These are phyloP conservation scores for Spheniscus mendiculus DNA, from an alignment of 2,113 vertebrate species.

Conservation along the genomic window DNA sequence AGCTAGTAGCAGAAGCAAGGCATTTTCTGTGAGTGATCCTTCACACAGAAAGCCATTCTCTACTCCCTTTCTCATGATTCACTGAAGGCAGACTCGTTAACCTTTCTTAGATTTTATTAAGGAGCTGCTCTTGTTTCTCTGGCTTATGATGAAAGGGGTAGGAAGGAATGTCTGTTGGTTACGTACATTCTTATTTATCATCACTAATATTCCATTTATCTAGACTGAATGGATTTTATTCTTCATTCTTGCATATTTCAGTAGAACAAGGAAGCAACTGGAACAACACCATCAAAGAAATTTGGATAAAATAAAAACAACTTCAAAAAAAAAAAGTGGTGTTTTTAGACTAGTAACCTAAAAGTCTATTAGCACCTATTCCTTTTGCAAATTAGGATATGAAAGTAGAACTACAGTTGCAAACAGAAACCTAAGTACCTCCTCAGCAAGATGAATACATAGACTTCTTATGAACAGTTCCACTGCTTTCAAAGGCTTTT, in stretches of 20 bases:
- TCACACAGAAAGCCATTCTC: neutral
- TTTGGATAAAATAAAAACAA: neutral
- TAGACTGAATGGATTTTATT: neutral
- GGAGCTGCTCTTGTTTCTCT: slow-evolving; percentile 17
- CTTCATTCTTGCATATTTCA: neutral
- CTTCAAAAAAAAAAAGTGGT: neutral
- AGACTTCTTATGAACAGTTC: neutral
- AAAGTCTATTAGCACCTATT: neutral
- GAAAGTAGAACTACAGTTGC: neutral
- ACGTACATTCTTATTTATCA: neutral
- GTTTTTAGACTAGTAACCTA: neutral
- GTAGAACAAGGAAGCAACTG: neutral
- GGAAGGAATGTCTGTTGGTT: neutral
- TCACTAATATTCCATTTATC: neutral
- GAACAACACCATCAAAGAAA: neutral
- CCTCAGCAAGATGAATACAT: neutral
- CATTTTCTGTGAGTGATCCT: slow-evolving; percentile 3
- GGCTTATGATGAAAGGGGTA: slow-evolving; percentile 11
- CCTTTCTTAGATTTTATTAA: slow-evolving; percentile 26
- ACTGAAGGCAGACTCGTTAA: slow-evolving; percentile 7
- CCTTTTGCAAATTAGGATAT: neutral
- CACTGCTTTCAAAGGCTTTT: neutral
- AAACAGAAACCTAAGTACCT: neutral
- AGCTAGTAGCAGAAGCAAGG: neutral
- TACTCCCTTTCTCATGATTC: slow-evolving; percentile 5